Evolutionary conservation across 1,140 invertebrate genomes (phyloP), one percentile per base, ranked within the genome.

Genomic region (Argopecten irradians): DNA sequence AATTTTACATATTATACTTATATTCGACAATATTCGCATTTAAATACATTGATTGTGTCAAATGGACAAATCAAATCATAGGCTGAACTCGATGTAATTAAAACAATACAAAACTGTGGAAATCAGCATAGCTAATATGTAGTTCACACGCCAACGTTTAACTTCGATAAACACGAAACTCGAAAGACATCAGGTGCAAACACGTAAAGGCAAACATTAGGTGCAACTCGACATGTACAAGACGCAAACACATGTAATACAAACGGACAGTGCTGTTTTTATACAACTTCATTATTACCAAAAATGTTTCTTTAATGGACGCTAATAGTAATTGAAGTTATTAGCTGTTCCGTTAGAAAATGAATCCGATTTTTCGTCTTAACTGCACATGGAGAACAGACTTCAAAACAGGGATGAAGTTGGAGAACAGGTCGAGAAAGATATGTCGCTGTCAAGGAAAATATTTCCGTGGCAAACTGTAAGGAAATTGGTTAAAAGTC

Each of bases 401-500:
- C 55, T 71, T 71, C 55, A 71, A 71, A 71, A 71, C 16, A n/a
- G 55, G n/a, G 55, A 71, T 71, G 5, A 22, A 71, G 55, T 71
- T 28, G 55, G 55, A 71, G 55, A 71, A 71, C 55, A 28, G 55
- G 55, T 71, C 55, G 55, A 71, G 55, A 71, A 71, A 71, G 55
- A 71, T 71, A 71, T 71, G 55, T 71, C 55, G 55, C 55, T 71
- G 55, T 71, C 55, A 71, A 71, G 55, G 55, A 71, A 71, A 71
- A 71, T 71, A 71, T 71, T 71, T 71, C 55, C 55, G 5, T 71
- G 55, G 55, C 55, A 71, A 71, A 71, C 55, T 71, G 55, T 28
- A 71, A 71, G 55, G 28, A 71, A 71, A 71, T 71, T 71, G 55
- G 55, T 71, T 71, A 71, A 71, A 71, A 71, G 55, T 71, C 55